A percentile compares a stretch with the other conserved stretches of the same genome.
Conservation (phyloP, 2,888 invertebrate genomes). For the Netelia melanura region DNA sequence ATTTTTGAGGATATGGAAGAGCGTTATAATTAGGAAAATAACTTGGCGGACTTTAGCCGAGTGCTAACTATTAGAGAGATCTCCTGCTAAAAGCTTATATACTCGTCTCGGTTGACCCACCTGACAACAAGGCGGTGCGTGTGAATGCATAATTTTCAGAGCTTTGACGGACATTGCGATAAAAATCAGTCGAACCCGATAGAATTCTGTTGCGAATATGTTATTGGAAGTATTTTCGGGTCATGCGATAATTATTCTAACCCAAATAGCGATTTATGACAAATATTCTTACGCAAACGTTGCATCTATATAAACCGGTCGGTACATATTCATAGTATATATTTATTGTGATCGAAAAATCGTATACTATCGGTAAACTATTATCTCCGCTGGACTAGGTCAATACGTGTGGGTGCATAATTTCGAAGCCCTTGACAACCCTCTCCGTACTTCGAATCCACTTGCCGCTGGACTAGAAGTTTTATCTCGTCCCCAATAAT, state of each 20-base stretch:
- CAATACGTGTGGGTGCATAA: slow-evolving; percentile 22
- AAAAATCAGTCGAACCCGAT: slow-evolving; percentile 9
- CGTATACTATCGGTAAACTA: background rate
- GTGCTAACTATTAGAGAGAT: slow-evolving; percentile 1
- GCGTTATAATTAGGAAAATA: background rate
- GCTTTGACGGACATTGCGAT: background rate
- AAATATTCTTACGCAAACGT: background rate
- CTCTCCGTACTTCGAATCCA: slow-evolving; percentile 60
- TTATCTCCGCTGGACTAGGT: slow-evolving; percentile 37
- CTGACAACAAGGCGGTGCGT: slow-evolving; percentile 11
- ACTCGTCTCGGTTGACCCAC: background rate
- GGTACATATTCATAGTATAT: background rate
- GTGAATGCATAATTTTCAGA: slow-evolving; percentile 29
- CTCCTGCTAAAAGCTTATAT: slow-evolving; percentile 29
- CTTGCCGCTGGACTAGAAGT: slow-evolving; percentile 55
- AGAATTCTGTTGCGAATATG: slow-evolving; percentile 2
- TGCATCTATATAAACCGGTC: background rate
- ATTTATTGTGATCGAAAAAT: background rate
- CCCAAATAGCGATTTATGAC: background rate
- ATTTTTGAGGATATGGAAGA: background rate
- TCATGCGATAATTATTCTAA: background rate
- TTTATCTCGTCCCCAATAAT: slow-evolving; percentile 48
- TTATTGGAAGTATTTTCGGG: background rate
- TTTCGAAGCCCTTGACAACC: slow-evolving; percentile 18
- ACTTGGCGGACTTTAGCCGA: background rate